Evolutionary conservation across 23 tunicate species (phyloP).

Genomic region (Oikopleura vanhoeffeni): DNA sequence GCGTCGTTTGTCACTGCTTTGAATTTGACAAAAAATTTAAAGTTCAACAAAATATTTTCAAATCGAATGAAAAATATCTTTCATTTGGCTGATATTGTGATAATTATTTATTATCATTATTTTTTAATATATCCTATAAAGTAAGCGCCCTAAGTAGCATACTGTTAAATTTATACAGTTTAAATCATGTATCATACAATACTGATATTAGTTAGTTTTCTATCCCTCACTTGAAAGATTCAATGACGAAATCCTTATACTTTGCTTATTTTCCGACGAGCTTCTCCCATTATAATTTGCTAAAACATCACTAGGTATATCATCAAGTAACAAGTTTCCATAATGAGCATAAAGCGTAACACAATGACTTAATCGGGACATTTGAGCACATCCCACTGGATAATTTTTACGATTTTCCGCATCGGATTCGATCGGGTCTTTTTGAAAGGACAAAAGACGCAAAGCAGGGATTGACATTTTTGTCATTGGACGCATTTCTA

Average conservation of each 20-base stretch:
- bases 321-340: neutral
- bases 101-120: too few species aligned
- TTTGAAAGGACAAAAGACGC: neutral
- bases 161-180: too few species aligned
- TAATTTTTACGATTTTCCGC: neutral
- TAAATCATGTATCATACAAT: too few species aligned
- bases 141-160: too few species aligned
- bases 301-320: neutral
- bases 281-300: neutral
- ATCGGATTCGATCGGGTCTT: neutral
- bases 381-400: neutral
- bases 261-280: neutral
- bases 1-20: too few species aligned
- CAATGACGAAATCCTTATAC: neutral
- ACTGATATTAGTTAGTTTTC: too few species aligned
- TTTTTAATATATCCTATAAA: too few species aligned
- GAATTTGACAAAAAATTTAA: too few species aligned
- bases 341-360: neutral
- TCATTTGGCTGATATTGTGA: too few species aligned
- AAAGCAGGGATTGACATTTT: neutral
- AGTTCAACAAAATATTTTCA: too few species aligned
- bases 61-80: too few species aligned
- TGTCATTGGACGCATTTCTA: neutral
- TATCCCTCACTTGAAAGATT: too few species aligned
- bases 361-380: neutral